phyloP scores from a whole-genome alignment of 1,140 invertebrate species.

The Nebria ingens region DNA sequence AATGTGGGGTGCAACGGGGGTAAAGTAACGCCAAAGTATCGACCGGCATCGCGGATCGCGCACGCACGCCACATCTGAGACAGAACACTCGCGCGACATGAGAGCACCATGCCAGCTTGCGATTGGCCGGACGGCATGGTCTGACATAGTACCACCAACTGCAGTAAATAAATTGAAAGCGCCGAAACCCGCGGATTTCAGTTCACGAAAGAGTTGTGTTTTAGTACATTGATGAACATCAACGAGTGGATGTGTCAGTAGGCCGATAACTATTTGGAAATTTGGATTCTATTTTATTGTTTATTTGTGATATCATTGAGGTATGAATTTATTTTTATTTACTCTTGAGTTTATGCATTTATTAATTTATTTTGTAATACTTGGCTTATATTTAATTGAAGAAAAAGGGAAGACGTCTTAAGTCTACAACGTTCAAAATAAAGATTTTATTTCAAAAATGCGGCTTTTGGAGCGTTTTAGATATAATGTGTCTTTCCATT shows the following conservation, averaged over 20 bases:
- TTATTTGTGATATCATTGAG: slow-evolving; percentile 1
- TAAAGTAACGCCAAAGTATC: background rate
- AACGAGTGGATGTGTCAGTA: background rate
- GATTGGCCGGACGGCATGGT: slow-evolving; percentile 27
- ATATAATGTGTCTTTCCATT: too few relatives aligned
- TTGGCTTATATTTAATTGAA: background rate
- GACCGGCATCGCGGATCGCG: background rate
- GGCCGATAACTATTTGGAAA: too few relatives aligned
- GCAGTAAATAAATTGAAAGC: slow-evolving; percentile 26
- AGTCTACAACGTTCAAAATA: background rate
- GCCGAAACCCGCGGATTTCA: slow-evolving; percentile 19
- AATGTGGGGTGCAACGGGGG: background rate
- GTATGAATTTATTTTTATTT: background rate
- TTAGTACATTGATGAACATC: background rate
- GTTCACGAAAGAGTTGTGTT: slow-evolving; percentile 15
- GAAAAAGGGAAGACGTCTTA: background rate
- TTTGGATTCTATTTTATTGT: background rate
- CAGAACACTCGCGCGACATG: slow-evolving; percentile 22
- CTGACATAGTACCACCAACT: slow-evolving; percentile 29
- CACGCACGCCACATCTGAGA: background rate
- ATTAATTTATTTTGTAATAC: background rate
- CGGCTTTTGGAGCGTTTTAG: too few relatives aligned
- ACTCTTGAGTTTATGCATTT: background rate
- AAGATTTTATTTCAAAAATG: too few relatives aligned
- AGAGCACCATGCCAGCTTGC: slow-evolving; percentile 22